Percentiles rank a stretch among this genome's conserved stretches.
These are phyloP conservation scores for Mycteria americana DNA, from an alignment of 2,797 vertebrate genomes.

Conservation along the genomic window DNA sequence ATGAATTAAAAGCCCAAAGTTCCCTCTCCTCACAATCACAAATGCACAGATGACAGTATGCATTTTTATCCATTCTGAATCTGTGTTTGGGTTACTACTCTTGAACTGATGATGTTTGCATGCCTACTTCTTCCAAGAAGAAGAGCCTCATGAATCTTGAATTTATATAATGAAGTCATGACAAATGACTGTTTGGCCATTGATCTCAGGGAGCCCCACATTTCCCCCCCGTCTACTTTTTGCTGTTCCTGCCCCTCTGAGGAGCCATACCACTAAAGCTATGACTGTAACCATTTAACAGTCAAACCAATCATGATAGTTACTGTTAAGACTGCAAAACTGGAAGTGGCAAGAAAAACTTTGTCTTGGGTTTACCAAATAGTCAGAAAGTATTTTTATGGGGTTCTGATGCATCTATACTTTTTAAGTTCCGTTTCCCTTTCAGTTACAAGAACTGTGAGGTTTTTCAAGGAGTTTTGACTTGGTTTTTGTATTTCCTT, in stretches of 20 bases:
- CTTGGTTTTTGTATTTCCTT: not conserved
- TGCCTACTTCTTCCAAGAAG: not conserved
- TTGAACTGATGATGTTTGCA: not conserved
- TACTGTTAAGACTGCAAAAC: not conserved
- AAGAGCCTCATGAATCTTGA: not conserved
- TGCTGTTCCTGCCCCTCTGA: not conserved
- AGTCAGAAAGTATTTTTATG: not conserved
- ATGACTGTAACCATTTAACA: not conserved
- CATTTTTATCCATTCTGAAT: not conserved
- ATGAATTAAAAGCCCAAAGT: not conserved
- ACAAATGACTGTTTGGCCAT: not conserved
- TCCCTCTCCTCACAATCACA: not conserved
- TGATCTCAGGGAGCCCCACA: not conserved
- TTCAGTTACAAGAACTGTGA: not conserved
- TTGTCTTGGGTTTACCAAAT: not conserved
- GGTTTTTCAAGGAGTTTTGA: fast-evolving
- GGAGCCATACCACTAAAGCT: not conserved
- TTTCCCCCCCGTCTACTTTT: not conserved
- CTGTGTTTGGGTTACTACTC: not conserved
- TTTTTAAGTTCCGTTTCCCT: not conserved
- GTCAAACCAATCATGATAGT: fast-evolving
- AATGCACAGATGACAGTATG: not conserved
- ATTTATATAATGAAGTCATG: not conserved
- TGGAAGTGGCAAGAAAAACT: not conserved
- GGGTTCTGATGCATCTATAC: not conserved